Evolutionary conservation across 2,888 invertebrate species (phyloP), one percentile per base, ranked within the genome.

Genomic region (Apodemia zela): DNA sequence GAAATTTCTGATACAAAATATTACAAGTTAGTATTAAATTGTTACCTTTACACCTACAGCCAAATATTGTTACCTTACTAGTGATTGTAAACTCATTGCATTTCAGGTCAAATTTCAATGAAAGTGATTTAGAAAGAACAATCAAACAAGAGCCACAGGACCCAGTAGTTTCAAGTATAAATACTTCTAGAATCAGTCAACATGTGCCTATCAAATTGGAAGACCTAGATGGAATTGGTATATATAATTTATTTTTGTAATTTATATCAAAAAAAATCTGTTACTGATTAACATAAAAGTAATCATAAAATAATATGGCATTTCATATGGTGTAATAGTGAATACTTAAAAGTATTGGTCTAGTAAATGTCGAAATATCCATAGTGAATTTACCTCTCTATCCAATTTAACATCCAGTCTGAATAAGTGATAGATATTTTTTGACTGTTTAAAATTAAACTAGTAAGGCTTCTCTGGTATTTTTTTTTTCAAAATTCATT

Each of bases 211-310:
- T 91, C 63, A 90, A 90, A 71, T 73, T 91, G 62, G 91, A 91
- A 75, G 91, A 91, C 75, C 79, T 91, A 61, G 91, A 91, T 82
- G 91, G 90, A 69, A 89, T 91, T 75, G 90, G 91, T 90, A 76
- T 42, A 42, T 42, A 3, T 5, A 15, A 13, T 13, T 3, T 38
- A 10, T 38, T 38, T 38, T 38, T 38, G 38, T 38, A 11, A 38
- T 38, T 38, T 38, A 11, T 38, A 38, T 38, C 38, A 38, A 38
- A 8, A 38, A 11, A 38, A 38, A 38, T 2, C 25, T 25, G 2
- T 3, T 25, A 25, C 4, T 25, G 25, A 25, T 25, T 25, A 3
- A 2, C 3, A 25, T 25, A 25, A 2, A 3, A 25, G 25, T 25
- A 25, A 2, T 25, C 2, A 4, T 33, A 33, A 33, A 33, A 33